phyloP scores from a whole-genome alignment of 2,797 vertebrate genomes.

The Garrulus glandarius region DNA sequence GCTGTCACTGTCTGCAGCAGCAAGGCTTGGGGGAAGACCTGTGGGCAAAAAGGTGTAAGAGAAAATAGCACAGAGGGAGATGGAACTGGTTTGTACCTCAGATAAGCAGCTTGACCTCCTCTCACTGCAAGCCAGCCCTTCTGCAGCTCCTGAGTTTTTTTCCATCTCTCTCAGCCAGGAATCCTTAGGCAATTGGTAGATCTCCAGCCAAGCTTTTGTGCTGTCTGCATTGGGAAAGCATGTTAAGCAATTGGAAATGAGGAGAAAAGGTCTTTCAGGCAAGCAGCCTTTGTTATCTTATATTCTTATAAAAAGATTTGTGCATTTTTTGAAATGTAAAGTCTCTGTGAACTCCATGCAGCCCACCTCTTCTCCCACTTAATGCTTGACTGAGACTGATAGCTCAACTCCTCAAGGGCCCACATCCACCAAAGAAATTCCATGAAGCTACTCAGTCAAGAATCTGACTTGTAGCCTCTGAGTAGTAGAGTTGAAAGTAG shows the following conservation, averaged over 20 bases:
- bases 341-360: not conserved
- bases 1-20: not conserved
- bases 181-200: conserved; percentile 84
- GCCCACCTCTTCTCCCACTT: not conserved
- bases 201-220: conserved; percentile 81
- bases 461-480: not conserved
- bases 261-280: conserved; percentile 19
- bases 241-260: conserved; percentile 46
- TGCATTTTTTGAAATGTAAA: not conserved
- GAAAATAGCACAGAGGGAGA: not conserved
- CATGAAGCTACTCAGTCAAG: not conserved
- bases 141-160: not conserved
- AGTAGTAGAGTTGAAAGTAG: not conserved
- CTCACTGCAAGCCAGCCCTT: not conserved
- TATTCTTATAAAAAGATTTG: not conserved
- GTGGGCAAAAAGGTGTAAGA: not conserved
- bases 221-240: conserved; percentile 74
- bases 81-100: conserved; percentile 23
- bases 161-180: conserved; percentile 84
- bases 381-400: not conserved
- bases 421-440: not conserved
- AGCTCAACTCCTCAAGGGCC: not conserved
- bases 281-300: not conserved
- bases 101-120: not conserved
- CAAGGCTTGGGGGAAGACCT: not conserved